These are phyloP conservation scores for Phyllotreta cruciferae DNA, from an alignment of 2,888 invertebrate species.

Conservation along the genomic window DNA sequence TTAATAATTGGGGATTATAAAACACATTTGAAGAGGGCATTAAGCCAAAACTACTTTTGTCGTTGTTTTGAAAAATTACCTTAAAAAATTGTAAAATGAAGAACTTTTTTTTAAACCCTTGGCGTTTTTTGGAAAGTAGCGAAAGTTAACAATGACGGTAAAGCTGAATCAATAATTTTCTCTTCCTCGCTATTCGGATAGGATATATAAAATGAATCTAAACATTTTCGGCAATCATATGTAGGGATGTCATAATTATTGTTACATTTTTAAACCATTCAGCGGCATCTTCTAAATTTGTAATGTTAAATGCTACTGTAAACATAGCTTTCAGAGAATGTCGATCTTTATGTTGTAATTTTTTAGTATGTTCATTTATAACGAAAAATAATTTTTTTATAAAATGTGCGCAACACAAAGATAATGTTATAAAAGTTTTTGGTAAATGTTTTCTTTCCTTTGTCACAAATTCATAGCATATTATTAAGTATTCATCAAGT, in stretches of 20 bases:
- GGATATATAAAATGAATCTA: background rate
- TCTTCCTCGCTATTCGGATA: background rate
- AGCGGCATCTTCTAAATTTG: background rate
- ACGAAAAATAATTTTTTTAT: no score
- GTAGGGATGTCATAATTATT: constrained; percentile 10
- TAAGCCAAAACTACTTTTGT: no score
- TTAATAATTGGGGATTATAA: no score
- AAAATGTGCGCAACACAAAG: no score
- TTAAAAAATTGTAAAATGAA: background rate
- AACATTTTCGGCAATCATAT: background rate
- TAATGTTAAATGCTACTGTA: constrained; percentile 18
- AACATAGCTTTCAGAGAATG: constrained; percentile 11
- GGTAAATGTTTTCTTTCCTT: no score
- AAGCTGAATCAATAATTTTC: background rate
- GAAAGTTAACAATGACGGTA: background rate
- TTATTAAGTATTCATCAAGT: background rate
- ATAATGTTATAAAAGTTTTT: no score
- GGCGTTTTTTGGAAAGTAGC: background rate
- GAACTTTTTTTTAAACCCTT: background rate
- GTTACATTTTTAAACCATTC: constrained; percentile 26
- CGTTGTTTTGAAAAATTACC: background rate
- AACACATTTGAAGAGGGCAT: no score
- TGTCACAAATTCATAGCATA: background rate
- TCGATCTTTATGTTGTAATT: constrained; percentile 4
- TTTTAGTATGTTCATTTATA: no score